Evolutionary conservation across 2,113 vertebrate species (phyloP).

Genomic region (Atherinomorus stipes): DNA sequence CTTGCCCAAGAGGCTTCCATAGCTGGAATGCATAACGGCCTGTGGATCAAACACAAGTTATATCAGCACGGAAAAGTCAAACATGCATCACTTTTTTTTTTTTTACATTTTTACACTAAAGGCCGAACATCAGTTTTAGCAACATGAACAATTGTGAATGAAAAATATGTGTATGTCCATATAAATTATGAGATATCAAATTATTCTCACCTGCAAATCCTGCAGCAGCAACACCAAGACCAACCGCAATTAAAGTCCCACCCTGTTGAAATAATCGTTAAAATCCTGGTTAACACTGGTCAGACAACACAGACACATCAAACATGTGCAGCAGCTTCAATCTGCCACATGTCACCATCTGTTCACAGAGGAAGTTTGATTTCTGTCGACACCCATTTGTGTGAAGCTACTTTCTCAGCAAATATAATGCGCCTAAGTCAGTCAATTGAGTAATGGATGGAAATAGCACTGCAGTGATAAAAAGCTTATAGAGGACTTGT

Average conservation of each 20-base stretch:
- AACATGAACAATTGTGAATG: not conserved
- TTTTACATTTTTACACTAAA: too few relatives aligned
- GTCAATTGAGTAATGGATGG: too few relatives aligned
- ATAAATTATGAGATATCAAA: not conserved
- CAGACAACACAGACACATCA: not conserved
- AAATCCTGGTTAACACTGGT: not conserved
- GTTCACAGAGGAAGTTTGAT: too few relatives aligned
- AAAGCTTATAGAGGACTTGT: too few relatives aligned
- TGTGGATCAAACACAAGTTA: slow-evolving; percentile 62
- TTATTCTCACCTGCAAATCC: slow-evolving; percentile 89
- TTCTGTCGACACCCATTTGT: too few relatives aligned
- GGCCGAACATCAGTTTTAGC: too few relatives aligned
- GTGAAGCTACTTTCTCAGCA: too few relatives aligned
- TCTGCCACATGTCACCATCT: too few relatives aligned
- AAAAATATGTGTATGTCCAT: not conserved
- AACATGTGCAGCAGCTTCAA: not conserved
- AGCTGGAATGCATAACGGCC: slow-evolving; percentile 90
- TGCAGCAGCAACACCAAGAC: slow-evolving; percentile 90
- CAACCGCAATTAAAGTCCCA: slow-evolving; percentile 87
- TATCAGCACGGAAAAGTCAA: not conserved
- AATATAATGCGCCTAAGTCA: too few relatives aligned
- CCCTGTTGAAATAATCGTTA: slow-evolving; percentile 77
- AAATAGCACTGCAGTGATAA: too few relatives aligned
- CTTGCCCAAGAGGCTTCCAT: slow-evolving; percentile 92
- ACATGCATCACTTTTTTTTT: too few relatives aligned